phyloP scores from a whole-genome alignment of 1,140 invertebrate species.

The Leptoteleia sp. region DNA sequence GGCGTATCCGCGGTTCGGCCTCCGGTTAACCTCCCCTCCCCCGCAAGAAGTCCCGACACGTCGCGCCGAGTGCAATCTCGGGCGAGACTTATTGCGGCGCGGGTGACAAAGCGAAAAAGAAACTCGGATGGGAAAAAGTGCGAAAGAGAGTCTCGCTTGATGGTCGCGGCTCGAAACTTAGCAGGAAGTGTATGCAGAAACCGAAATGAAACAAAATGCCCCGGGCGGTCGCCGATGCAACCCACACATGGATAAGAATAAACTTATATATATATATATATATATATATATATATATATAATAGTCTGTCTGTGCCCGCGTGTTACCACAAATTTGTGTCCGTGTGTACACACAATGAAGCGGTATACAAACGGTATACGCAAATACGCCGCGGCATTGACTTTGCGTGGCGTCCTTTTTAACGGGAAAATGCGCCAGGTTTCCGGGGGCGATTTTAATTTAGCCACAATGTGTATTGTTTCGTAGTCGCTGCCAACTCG shows the following conservation, averaged over 20 bases:
- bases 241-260: too few species aligned
- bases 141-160: slow-evolving; percentile 42
- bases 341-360: slow-evolving; percentile 10
- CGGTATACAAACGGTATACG: slow-evolving; percentile 14
- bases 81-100: slow-evolving; percentile 56
- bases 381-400: slow-evolving; percentile 47
- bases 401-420: slow-evolving; percentile 67
- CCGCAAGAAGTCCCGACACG: slow-evolving; percentile 1
- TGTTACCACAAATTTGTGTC: slow-evolving; percentile 32
- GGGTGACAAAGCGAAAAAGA: slow-evolving; percentile 56
- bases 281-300: slow-evolving; percentile 8
- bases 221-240: slow-evolving; percentile 60
- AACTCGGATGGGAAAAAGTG: slow-evolving; percentile 52
- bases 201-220: slow-evolving; percentile 79
- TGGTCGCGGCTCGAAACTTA: slow-evolving; percentile 47
- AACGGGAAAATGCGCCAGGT: slow-evolving; percentile 79
- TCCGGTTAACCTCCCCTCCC: not conserved
- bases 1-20: not conserved
- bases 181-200: slow-evolving; percentile 66
- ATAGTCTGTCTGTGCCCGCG: slow-evolving; percentile 6
- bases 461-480: slow-evolving; percentile 81
- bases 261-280: too few species aligned
- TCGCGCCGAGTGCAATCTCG: slow-evolving; percentile 53
- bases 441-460: slow-evolving; percentile 81
- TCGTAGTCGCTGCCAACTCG: slow-evolving; percentile 65